Conservation (phyloP, 2,888 invertebrate genomes). For the Lochmaea capreae region DNA sequence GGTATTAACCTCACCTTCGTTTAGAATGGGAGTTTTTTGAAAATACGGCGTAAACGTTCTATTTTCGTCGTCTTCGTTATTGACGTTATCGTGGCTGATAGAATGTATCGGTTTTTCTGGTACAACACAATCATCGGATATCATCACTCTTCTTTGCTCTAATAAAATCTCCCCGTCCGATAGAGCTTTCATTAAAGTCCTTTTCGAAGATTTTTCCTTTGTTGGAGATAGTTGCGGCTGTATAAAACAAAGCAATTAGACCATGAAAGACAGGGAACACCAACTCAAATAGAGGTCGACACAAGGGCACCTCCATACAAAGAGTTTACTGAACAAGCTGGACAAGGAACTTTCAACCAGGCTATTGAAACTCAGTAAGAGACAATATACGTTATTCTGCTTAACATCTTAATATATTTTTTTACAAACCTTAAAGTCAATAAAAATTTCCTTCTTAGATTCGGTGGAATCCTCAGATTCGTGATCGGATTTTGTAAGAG, state of each 20-base stretch:
- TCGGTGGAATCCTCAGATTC: conserved; percentile 64
- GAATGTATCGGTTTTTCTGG: conserved; percentile 68
- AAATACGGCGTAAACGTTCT: conserved; percentile 63
- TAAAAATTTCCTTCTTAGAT: conserved; percentile 72
- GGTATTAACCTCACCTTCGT: conserved; percentile 49
- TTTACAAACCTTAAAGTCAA: conserved; percentile 77
- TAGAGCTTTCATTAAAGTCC: conserved; percentile 77
- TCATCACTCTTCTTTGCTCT: conserved; percentile 67
- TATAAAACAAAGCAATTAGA: neutral
- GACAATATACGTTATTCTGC: too few relatives aligned
- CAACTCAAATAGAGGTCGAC: too few relatives aligned
- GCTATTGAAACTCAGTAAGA: too few relatives aligned
- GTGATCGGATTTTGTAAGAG: conserved; percentile 59
- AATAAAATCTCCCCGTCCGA: conserved; percentile 84
- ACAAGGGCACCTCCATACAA: too few relatives aligned
- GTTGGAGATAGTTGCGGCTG: conserved; percentile 71
- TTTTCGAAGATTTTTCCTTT: conserved; percentile 63
- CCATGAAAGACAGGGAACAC: neutral
- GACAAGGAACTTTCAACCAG: too few relatives aligned
- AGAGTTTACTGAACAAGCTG: too few relatives aligned
- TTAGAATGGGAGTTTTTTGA: conserved; percentile 65
- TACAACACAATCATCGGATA: conserved; percentile 62
- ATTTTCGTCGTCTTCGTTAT: conserved; percentile 55
- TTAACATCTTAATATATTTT: too few relatives aligned
- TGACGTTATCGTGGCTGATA: conserved; percentile 73